Conservation (phyloP, 2,888 invertebrate species). For the Hirtodrosophila duncani region DNA sequence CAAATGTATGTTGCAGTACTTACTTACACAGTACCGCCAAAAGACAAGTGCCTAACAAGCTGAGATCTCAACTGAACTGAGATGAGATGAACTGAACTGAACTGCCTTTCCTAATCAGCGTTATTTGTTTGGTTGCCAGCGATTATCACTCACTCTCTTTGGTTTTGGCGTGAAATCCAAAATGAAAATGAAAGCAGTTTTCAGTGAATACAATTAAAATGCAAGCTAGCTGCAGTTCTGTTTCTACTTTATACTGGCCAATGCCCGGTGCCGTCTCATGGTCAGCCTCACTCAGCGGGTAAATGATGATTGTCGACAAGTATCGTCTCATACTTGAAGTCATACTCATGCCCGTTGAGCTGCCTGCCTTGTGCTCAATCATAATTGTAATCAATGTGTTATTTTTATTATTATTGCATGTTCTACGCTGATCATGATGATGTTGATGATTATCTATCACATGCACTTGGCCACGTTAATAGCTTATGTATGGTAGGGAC, state of each 20-base stretch:
- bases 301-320: constrained; percentile 52
- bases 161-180: constrained; percentile 17
- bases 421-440: constrained; percentile 12
- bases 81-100: neutral
- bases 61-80: too few species aligned
- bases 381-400: constrained; percentile 37
- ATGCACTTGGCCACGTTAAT: constrained; percentile 21
- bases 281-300: constrained; percentile 18
- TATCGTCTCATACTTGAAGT: constrained; percentile 40
- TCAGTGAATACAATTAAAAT: constrained; percentile 65
- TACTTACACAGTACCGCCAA: too few species aligned
- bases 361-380: constrained; percentile 69
- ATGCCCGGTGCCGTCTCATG: constrained; percentile 11
- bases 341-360: too few species aligned
- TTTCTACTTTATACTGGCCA: constrained; percentile 18
- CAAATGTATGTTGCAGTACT: too few species aligned
- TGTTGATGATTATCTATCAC: constrained; percentile 7
- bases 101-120: constrained; percentile 37
- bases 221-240: constrained; percentile 25
- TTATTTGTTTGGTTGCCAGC: constrained; percentile 41
- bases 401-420: constrained; percentile 26
- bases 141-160: constrained; percentile 34
- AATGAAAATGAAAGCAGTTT: constrained; percentile 51
- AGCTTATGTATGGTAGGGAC: neutral
- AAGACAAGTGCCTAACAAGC: too few species aligned